Percentiles rank a stretch among this genome's conserved stretches.
phyloP scores from a whole-genome alignment of 2,797 vertebrate species.

The Spinus pinus region DNA sequence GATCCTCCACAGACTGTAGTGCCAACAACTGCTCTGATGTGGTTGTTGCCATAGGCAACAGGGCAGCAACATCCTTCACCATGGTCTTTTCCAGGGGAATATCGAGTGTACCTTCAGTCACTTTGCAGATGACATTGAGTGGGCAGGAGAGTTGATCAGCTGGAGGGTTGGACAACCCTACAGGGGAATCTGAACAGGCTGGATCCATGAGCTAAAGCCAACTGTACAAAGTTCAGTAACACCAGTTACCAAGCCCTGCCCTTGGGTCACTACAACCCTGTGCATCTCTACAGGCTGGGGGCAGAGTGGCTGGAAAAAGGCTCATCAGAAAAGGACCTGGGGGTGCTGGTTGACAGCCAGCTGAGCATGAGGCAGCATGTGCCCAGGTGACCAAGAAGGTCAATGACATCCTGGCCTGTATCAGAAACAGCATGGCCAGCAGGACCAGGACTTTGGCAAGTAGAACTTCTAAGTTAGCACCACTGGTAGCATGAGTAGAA shows the following conservation, averaged over 20 bases:
- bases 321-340: background rate
- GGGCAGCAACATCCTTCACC: background rate
- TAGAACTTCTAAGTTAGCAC: background rate
- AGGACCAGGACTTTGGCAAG: background rate
- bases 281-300: background rate
- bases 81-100: background rate
- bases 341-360: background rate
- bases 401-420: background rate
- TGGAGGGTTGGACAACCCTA: background rate
- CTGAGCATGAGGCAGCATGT: accelerated
- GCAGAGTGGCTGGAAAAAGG: background rate
- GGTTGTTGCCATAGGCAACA: background rate
- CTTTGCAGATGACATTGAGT: accelerated
- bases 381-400: background rate
- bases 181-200: background rate
- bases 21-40: background rate
- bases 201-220: too few relatives aligned
- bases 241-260: background rate
- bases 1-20: background rate
- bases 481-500: background rate
- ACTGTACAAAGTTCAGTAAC: too few relatives aligned
- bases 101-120: accelerated
- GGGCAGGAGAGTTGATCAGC: background rate
- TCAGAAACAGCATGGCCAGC: background rate
- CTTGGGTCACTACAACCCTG: background rate